phyloP scores from a whole-genome alignment of 2,113 vertebrate species.

The Tenebrosternarchus preto region DNA sequence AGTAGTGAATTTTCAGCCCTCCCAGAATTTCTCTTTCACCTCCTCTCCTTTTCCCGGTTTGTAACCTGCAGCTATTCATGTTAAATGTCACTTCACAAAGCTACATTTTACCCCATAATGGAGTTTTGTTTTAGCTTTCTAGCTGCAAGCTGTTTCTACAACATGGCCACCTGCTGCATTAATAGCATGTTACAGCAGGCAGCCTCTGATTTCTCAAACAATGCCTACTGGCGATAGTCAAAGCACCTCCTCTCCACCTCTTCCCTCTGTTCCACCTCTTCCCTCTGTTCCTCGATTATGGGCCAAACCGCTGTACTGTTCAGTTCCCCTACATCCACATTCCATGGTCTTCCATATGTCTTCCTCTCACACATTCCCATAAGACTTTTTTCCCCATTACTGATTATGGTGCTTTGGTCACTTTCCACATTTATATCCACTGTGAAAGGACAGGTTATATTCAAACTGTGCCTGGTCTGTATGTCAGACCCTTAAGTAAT shows the following conservation, averaged over 20 bases:
- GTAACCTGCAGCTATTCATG: slow-evolving; percentile 9
- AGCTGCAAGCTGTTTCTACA: slow-evolving; percentile 52
- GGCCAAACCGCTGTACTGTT: background rate
- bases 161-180: slow-evolving; percentile 54
- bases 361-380: too few species aligned
- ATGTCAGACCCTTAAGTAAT: too few species aligned
- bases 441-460: too few species aligned
- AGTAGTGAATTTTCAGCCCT: too few species aligned
- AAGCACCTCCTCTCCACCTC: background rate
- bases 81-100: slow-evolving; percentile 39
- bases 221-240: slow-evolving; percentile 44
- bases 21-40: background rate
- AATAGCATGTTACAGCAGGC: slow-evolving; percentile 54
- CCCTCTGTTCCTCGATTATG: background rate
- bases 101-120: slow-evolving; percentile 43
- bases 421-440: too few species aligned
- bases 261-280: background rate
- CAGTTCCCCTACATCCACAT: background rate
- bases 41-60: background rate
- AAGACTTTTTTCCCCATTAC: too few species aligned
- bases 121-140: slow-evolving; percentile 48
- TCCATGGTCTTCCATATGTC: too few species aligned
- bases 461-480: too few species aligned
- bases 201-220: slow-evolving; percentile 47
- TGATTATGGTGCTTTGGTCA: too few species aligned